phyloP scores from a whole-genome alignment of 2,113 vertebrate genomes.

The Athene noctua region DNA sequence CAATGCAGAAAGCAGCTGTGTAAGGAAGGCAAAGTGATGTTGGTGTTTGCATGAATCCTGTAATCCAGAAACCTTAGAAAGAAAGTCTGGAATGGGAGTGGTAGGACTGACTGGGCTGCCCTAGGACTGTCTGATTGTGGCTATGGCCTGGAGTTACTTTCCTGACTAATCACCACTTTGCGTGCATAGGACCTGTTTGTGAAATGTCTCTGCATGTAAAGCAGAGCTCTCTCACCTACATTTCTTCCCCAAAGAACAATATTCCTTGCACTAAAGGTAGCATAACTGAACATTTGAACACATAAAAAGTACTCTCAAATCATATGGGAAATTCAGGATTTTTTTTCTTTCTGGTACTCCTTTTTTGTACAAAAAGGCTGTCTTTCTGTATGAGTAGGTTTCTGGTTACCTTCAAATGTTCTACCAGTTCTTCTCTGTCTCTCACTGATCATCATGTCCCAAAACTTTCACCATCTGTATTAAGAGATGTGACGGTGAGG shows the following conservation, averaged over 20 bases:
- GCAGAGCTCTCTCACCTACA: background rate
- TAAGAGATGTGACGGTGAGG: background rate
- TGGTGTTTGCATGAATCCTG: background rate
- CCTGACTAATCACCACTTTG: background rate
- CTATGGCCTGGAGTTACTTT: background rate
- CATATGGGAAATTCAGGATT: background rate
- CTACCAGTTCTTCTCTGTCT: background rate
- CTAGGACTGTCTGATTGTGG: background rate
- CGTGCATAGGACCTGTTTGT: background rate
- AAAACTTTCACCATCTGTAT: background rate
- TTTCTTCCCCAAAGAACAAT: background rate
- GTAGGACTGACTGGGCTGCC: background rate
- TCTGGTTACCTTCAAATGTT: background rate
- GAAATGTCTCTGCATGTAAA: background rate
- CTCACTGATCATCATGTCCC: background rate
- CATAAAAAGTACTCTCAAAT: background rate
- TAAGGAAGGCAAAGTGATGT: background rate
- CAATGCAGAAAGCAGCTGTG: background rate
- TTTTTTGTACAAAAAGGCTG: background rate
- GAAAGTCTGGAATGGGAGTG: background rate
- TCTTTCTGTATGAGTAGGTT: background rate
- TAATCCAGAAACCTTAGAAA: background rate
- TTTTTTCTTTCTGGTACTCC: background rate
- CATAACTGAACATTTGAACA: background rate
- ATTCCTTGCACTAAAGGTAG: background rate